A percentile compares a stretch with the other conserved stretches of the same genome.
phyloP scores from a whole-genome alignment of 1,140 invertebrate genomes.

The Penaeus indicus region DNA sequence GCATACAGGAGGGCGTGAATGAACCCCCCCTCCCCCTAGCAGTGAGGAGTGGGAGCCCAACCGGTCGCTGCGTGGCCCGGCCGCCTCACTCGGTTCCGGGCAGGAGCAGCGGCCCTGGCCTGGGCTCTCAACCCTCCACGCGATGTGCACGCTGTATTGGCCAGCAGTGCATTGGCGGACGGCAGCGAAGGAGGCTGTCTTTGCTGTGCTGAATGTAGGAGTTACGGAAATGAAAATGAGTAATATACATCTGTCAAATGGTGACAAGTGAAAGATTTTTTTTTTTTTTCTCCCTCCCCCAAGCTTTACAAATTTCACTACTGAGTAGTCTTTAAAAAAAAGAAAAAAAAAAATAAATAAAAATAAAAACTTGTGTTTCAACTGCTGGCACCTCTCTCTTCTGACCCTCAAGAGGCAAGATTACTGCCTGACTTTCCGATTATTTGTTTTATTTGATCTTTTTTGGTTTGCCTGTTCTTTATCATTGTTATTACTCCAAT shows the following conservation, averaged over 20 bases:
- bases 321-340: conserved; percentile 48
- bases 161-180: conserved; percentile 56
- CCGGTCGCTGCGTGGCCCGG: not conserved
- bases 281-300: conserved; percentile 18
- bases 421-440: too few species aligned
- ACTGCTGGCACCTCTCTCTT: conserved; percentile 60
- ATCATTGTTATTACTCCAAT: too few species aligned
- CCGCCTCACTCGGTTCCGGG: not conserved
- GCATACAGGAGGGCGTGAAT: conserved; percentile 36
- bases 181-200: conserved; percentile 55
- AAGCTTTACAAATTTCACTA: conserved; percentile 61
- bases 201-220: conserved; percentile 58
- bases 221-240: conserved; percentile 46
- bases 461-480: not conserved
- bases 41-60: conserved; percentile 29
- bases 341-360: not conserved
- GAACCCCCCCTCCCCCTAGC: conserved; percentile 35
- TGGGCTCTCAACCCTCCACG: conserved; percentile 21
- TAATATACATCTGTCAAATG: conserved; percentile 59
- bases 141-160: conserved; percentile 57
- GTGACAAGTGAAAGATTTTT: conserved; percentile 9
- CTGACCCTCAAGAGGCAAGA: conserved; percentile 9
- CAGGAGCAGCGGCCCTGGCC: conserved; percentile 13
- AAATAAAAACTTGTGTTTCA: conserved; percentile 42
- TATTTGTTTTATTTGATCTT: not conserved